These are phyloP conservation scores for Vimba vimba DNA, from an alignment of 2,113 vertebrate genomes.

Conservation along the genomic window DNA sequence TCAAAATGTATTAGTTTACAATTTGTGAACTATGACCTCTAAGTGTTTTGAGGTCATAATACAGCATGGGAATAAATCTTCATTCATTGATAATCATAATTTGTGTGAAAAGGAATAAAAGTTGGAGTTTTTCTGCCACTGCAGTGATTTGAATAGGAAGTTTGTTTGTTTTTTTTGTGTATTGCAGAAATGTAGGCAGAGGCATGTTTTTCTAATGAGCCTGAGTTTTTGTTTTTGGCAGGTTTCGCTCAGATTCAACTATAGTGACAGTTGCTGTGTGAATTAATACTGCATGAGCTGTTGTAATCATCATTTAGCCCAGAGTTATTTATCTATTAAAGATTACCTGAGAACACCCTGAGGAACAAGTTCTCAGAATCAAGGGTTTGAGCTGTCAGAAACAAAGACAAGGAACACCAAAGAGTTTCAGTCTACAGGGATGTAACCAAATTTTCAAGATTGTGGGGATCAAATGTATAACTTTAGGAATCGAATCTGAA, in stretches of 20 bases:
- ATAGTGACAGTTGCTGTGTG: conserved; percentile 7
- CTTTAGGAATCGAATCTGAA: background rate
- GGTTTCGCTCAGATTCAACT: background rate
- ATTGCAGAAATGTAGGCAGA: too few relatives aligned
- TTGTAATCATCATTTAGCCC: conserved; percentile 10
- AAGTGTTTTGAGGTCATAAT: too few relatives aligned
- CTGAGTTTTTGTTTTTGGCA: background rate
- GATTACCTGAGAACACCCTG: background rate
- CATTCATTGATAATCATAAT: too few relatives aligned
- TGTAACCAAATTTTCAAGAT: background rate
- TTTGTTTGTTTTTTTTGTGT: too few relatives aligned
- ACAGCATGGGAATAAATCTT: too few relatives aligned
- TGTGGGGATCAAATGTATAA: background rate
- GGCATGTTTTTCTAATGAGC: too few relatives aligned
- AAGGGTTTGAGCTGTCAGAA: background rate
- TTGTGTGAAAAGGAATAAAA: too few relatives aligned
- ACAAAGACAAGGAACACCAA: conserved; percentile 1
- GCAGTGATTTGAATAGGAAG: too few relatives aligned
- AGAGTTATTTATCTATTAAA: conserved; percentile 25
- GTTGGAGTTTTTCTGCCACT: too few relatives aligned
- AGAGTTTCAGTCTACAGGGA: background rate
- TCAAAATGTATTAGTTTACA: too few relatives aligned
- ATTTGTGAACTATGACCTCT: too few relatives aligned
- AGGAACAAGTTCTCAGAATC: conserved; percentile 10
- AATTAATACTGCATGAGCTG: background rate